These are phyloP conservation scores for Thalassarche chlororhynchos DNA, from an alignment of 2,113 vertebrate species.

Conservation along the genomic window DNA sequence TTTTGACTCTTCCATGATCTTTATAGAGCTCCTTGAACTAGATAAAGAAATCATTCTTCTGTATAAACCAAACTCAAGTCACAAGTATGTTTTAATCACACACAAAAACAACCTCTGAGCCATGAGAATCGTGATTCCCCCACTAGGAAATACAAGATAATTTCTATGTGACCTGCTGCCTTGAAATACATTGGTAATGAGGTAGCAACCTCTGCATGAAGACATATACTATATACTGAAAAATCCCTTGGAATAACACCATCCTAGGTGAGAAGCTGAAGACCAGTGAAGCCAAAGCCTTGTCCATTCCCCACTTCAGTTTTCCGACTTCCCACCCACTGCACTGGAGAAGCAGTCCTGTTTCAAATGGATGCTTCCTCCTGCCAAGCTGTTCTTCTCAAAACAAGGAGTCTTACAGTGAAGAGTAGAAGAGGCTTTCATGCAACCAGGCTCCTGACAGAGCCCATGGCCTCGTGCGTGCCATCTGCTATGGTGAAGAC, in stretches of 20 bases:
- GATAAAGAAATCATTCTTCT: neutral
- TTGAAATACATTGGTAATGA: neutral
- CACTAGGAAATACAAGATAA: neutral
- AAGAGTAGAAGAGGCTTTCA: neutral
- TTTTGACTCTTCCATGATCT: neutral
- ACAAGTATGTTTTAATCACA: neutral
- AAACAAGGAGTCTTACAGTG: neutral
- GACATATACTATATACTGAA: neutral
- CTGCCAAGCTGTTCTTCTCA: neutral
- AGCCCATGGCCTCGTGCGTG: accelerated
- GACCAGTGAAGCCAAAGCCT: neutral
- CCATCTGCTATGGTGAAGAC: neutral
- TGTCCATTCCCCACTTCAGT: neutral
- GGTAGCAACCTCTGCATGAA: neutral
- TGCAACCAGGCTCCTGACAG: neutral
- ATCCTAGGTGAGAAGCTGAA: neutral
- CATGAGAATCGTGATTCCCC: neutral
- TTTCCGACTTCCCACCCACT: neutral
- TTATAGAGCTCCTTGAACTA: neutral
- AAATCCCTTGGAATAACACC: neutral
- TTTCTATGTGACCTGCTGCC: neutral
- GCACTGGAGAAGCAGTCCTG: neutral
- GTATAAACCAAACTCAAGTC: neutral
- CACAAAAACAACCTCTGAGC: neutral
- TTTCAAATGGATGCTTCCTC: neutral